Percentiles rank a stretch among this genome's conserved stretches.
phyloP scores from a whole-genome alignment of 2,797 vertebrate genomes.

The Ataeniobius toweri region DNA sequence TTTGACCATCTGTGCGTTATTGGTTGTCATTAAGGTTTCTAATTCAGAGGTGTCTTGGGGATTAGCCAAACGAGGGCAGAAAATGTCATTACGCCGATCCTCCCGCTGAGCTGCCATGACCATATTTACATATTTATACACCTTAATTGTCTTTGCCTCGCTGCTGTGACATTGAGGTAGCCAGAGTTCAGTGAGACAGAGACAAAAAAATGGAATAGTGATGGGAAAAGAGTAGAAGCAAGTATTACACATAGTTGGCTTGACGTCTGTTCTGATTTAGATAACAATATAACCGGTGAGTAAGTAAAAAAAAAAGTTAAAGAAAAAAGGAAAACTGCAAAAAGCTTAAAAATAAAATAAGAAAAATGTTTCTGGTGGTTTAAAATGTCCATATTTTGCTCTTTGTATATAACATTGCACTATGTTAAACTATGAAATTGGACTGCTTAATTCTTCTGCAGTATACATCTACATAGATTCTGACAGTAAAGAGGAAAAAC shows the following conservation, averaged over 20 bases:
- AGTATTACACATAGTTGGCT: fast-evolving
- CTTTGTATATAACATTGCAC: not conserved
- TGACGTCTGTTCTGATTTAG: not conserved
- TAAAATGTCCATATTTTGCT: not conserved
- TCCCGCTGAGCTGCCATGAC: slow-evolving; percentile 76
- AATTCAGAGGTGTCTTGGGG: slow-evolving; percentile 83
- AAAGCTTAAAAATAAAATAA: not conserved
- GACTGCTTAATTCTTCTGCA: not conserved
- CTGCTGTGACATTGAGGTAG: slow-evolving; percentile 79
- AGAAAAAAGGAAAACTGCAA: not conserved
- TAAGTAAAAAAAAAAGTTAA: not conserved
- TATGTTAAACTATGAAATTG: not conserved
- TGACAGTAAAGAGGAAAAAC: not conserved
- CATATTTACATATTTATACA: slow-evolving; percentile 86
- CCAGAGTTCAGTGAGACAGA: slow-evolving; percentile 39
- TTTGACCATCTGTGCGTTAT: slow-evolving; percentile 85
- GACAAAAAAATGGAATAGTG: slow-evolving; percentile 12
- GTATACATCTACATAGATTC: not conserved
- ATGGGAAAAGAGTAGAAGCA: not conserved
- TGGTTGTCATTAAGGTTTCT: slow-evolving; percentile 86
- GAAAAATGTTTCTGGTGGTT: not conserved
- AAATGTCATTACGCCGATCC: slow-evolving; percentile 81
- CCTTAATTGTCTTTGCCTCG: slow-evolving; percentile 83
- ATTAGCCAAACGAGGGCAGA: slow-evolving; percentile 82
- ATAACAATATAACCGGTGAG: not conserved